Evolutionary conservation across 1,140 invertebrate species (phyloP).

Genomic region (Myzus persicae): DNA sequence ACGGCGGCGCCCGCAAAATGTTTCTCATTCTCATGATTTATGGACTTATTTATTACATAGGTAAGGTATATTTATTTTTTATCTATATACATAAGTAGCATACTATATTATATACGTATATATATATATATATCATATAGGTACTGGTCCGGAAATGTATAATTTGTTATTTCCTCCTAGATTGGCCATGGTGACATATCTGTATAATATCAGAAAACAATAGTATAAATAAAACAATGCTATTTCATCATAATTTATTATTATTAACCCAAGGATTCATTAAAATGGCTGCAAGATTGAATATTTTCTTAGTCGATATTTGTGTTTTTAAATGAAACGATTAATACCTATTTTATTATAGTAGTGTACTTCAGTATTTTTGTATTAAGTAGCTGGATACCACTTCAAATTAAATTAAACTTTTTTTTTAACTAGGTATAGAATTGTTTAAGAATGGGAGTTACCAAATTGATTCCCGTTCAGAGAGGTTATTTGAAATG

Average conservation of each 20-base stretch:
- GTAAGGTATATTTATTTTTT: background rate
- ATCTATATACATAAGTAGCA: background rate
- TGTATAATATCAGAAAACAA: background rate
- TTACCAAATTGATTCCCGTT: background rate
- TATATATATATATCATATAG: background rate
- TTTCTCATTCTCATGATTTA: background rate
- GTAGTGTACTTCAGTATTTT: too few species aligned
- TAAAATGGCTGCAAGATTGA: background rate
- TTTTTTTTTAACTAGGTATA: background rate
- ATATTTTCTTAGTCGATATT: background rate
- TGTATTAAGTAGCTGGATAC: too few species aligned
- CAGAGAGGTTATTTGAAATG: background rate
- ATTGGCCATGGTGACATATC: conserved; percentile 46
- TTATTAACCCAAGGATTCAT: too few species aligned
- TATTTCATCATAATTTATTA: background rate
- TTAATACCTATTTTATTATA: background rate
- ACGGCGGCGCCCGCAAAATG: background rate
- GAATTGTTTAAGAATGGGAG: background rate
- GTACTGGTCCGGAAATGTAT: conserved; percentile 48
- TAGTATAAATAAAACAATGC: background rate
- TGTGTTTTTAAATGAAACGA: background rate
- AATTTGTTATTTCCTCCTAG: conserved; percentile 43
- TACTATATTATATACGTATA: too few species aligned
- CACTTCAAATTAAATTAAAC: background rate
- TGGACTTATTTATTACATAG: background rate